phyloP scores from a whole-genome alignment of 1,140 invertebrate genomes.

The Cephus cinctus region DNA sequence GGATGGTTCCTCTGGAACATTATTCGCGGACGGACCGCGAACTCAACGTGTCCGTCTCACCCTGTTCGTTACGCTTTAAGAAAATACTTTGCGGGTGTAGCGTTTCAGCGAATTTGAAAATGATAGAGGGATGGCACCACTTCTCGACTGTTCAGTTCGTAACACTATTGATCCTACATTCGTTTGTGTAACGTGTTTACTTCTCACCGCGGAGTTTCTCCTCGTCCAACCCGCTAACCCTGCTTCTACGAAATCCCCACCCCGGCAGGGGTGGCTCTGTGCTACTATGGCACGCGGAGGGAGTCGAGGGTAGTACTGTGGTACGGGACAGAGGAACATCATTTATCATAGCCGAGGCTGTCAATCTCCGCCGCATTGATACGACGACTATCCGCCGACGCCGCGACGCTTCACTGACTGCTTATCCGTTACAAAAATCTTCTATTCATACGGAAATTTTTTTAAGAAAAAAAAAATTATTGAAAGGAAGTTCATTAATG shows the following conservation, averaged over 20 bases:
- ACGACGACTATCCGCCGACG: slow-evolving; percentile 44
- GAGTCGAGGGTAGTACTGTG: slow-evolving; percentile 15
- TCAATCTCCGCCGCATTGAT: slow-evolving; percentile 52
- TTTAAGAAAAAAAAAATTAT: no score
- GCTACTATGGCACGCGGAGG: slow-evolving; percentile 19
- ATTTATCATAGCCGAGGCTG: slow-evolving; percentile 51
- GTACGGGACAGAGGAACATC: slow-evolving; percentile 31
- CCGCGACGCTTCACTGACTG: slow-evolving; percentile 27
- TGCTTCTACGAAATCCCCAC: slow-evolving; percentile 5
- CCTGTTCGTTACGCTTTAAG: no score
- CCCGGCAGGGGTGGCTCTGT: slow-evolving; percentile 33
- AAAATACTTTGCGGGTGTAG: no score
- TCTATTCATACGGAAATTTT: no score
- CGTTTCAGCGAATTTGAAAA: no score
- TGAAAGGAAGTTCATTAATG: no score
- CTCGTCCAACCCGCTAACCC: slow-evolving; percentile 19
- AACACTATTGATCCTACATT: slow-evolving; percentile 35
- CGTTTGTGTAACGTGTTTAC: slow-evolving; percentile 43
- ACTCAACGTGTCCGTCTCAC: not conserved
- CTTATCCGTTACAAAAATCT: no score
- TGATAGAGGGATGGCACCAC: no score
- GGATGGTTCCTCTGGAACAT: not conserved
- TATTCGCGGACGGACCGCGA: not conserved
- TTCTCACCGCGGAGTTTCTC: slow-evolving; percentile 37
- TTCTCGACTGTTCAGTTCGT: not conserved